Evolutionary conservation across 2,888 invertebrate species (phyloP), one percentile per base, ranked within the genome.

Genomic region (Pandemis corylana): DNA sequence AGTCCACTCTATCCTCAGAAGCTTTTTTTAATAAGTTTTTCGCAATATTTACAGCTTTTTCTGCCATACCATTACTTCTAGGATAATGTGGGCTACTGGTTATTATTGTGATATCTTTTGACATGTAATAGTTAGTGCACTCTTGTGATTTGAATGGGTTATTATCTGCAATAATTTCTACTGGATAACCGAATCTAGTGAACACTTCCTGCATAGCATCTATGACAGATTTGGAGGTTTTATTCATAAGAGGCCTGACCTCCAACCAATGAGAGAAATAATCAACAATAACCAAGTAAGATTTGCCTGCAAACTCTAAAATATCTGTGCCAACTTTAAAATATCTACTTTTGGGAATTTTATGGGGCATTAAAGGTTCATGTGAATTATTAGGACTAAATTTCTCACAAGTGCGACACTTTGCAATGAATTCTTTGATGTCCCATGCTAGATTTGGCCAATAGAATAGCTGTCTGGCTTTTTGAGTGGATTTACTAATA

Each of bases 321-420:
- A 75, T 73, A 46, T 77, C 75, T 10, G 46, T 53, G 5, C 70
- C 77, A 28, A 76, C 20, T 61, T 72, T 77, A 9, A 10, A 13
- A 49, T 64, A 77, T 51, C 71, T 77, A 10, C 63, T 10, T 28
- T 74, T 76, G 41, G 71, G 72, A 36, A 77, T 66, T 67, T 75
- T 75, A 20, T 77, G 76, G 5, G 69, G 67, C 15, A 72, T 36
- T 5, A 76, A 44, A n/a, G 68, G 64, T 46, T 75, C 72, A 44
- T 67, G 10, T 46, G 12, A 53, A 49, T 75, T 77, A 1, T 13
- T 28, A 53, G 69, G 66, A 46, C 74, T 74, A 68, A 51, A 77
- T 64, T 77, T 77, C 15, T 76, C 76, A 74, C 74, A 76, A 12
- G 74, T 71, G 51, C 74, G 53, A 65, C 76, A 76, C 13, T 65